Evolutionary conservation across 2,113 vertebrate genomes (phyloP), one percentile per base, ranked within the genome.

Genomic region (Tympanuchus pallidicinctus): DNA sequence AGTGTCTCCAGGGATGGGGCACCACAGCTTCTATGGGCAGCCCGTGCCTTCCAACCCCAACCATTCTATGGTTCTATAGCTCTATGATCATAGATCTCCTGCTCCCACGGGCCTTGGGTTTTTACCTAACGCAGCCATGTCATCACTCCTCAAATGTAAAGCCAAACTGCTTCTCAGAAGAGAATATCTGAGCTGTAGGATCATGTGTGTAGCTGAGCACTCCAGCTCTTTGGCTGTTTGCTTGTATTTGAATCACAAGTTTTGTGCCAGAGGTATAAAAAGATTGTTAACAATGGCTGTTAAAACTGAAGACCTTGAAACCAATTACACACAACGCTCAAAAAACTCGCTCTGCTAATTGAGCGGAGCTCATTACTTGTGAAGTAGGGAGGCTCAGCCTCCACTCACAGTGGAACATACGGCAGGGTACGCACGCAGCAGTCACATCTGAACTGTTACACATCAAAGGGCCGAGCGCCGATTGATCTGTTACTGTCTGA

Each of bases 401-500:
- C 47, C 13, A 8, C 82, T 78, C 9, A 1, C 82, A 92, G 76
- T 57, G 71, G 86, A 93, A 71, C 79, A 66, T 71, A 88, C 2
- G 10, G 85, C 43, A 94, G 56, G 15, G 15, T 52, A 4, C 59
- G 24, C 47, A 45, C 88, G 47, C 72, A 81, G 69, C 13, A 88
- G 86, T 36, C 43, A 22, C n/a, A 69, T 90, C 64, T 72, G 76
- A 95, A 65, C 70, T 8, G 73, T 77, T 77, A 52, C 38, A 66
- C 72, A 95, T 96, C 84, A 94, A 95, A 95, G 94, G 63, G 59
- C 8, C 82, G 79, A 86, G 63, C 47, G 36, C 22, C 60, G 57
- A 95, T 91, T 94, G 91, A 95, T 94, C 85, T 89, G 71, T 59
- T 87, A 63, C 60, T 86, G 83, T 92, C 93, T 91, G 94, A 89